Base-by-base conservation (phyloP, 2,797 vertebrate species). In the Apogon hyalosoma region DNA sequence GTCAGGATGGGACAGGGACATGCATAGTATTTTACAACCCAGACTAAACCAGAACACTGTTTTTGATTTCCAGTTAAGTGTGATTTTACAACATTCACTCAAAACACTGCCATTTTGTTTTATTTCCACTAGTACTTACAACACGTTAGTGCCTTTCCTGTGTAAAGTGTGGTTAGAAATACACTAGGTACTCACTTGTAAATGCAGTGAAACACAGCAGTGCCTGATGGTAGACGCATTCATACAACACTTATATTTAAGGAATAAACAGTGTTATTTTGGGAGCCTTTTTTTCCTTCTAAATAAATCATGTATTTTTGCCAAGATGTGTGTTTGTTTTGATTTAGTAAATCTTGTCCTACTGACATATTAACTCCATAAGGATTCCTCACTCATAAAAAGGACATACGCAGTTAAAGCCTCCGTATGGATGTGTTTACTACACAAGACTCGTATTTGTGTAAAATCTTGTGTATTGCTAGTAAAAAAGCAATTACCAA, bases 281-380 rank as follows among this genome's bases (percentile, higher is more conserved):
- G 76, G 79, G 76, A 90, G 74, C 66, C 21, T 24, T 83, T 78
- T 86, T 78, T 73, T 71, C 79, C 83, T 86, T 86, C 67, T 76
- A 61, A 92, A 92, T 93, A 93, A 92, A 92, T 82, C 58, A 73
- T 90, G 87, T 92, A 91, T 90, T 92, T 92, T 91, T 88, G 78
- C 74, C 81, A 82, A 62, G 58, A 80, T 56, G 38, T 79, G 10
- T 75, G 15, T 24, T 66, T 75, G 1, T 57, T 55, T 46, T 70
- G 1, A 45, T 24, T 24, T 24, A 24, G 4, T 24, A 2, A 24
- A 2, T 24, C n/a, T n/a, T n/a, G n/a, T n/a, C n/a, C n/a, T n/a
- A n/a, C n/a, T n/a, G n/a, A n/a, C n/a, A n/a, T n/a, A n/a, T n/a
- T n/a, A n/a, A n/a, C n/a, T n/a, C n/a, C n/a, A n/a, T n/a, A n/a